A percentile compares a stretch with the other conserved stretches of the same genome.
These are phyloP conservation scores for Artemia sinica DNA, from an alignment of 2,888 invertebrate species.

Conservation along the genomic window DNA sequence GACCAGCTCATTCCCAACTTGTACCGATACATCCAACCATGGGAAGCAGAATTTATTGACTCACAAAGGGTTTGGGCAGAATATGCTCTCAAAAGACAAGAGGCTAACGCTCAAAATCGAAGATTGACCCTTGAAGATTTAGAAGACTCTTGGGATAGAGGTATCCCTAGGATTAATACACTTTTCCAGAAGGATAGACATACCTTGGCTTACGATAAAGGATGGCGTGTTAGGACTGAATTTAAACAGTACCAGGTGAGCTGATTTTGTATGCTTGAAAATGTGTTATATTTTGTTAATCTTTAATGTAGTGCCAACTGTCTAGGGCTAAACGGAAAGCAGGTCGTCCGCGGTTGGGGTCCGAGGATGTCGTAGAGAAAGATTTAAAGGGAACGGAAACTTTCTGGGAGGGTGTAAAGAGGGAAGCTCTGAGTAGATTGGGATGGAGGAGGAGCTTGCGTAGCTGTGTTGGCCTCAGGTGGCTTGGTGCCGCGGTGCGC, in stretches of 20 bases:
- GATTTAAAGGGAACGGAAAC: too few species aligned
- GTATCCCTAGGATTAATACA: conserved; percentile 96
- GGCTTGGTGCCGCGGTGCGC: too few species aligned
- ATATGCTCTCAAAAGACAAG: conserved; percentile 92
- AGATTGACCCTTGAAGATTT: conserved; percentile 91
- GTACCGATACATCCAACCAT: conserved; percentile 93
- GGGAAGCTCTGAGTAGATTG: too few species aligned
- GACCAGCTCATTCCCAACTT: conserved; percentile 98
- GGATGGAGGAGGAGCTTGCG: too few species aligned
- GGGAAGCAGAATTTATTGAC: conserved; percentile 99
- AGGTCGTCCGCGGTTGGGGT: too few species aligned
- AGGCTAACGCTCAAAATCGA: conserved; percentile 93
- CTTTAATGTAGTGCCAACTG: too few species aligned
- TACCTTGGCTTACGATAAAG: conserved; percentile 96
- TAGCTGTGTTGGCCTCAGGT: too few species aligned
- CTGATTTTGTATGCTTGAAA: too few species aligned
- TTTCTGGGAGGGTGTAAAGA: too few species aligned
- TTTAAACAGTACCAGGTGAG: conserved; percentile 89
- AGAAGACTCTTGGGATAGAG: conserved; percentile 98
- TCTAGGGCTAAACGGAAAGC: too few species aligned
- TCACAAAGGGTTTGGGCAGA: conserved; percentile 99
- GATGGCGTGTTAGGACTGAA: conserved; percentile 97
- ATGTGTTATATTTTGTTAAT: too few species aligned
- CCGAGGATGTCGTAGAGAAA: too few species aligned
- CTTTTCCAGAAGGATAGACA: conserved; percentile 98